A percentile compares a stretch with the other conserved stretches of the same genome.
Evolutionary conservation across 92 coral and sea anemone species (phyloP).

Genomic region (Phenganax subtilis): DNA sequence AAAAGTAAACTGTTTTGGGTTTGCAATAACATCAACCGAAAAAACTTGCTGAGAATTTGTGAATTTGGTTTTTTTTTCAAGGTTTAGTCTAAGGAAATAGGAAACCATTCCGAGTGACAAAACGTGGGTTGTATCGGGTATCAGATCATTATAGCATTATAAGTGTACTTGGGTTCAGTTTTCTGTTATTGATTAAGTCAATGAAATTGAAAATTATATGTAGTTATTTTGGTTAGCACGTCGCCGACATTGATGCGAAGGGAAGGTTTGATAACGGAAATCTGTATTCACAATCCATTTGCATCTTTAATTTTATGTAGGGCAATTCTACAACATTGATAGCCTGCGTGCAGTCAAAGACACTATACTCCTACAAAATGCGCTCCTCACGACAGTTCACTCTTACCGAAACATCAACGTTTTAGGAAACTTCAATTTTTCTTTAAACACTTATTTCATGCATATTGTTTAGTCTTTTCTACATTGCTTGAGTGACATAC

Average conservation of each 20-base stretch:
- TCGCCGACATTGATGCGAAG: background rate
- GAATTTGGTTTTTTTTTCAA: background rate
- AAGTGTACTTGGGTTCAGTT: background rate
- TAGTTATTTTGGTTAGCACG: background rate
- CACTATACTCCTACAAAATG: too few species aligned
- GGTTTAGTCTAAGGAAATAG: background rate
- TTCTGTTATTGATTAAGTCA: conserved; percentile 3
- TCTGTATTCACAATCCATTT: background rate
- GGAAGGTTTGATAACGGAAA: background rate
- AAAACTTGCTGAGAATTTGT: background rate
- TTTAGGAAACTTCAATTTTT: too few species aligned
- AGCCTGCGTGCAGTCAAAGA: too few species aligned
- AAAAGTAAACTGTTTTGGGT: background rate
- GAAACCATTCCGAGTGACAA: background rate
- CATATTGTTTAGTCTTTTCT: too few species aligned
- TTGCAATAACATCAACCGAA: background rate
- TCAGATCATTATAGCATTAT: background rate
- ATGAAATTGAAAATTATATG: background rate
- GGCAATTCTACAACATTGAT: background rate
- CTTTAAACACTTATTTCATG: too few species aligned
- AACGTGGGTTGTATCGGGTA: background rate
- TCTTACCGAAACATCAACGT: too few species aligned
- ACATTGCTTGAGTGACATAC: too few species aligned
- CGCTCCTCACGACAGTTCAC: too few species aligned
- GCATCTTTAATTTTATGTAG: background rate